Evolutionary conservation across 2,797 vertebrate genomes (phyloP), one percentile per base, ranked within the genome.

Genomic region (Pseudotriccus pelzelni): DNA sequence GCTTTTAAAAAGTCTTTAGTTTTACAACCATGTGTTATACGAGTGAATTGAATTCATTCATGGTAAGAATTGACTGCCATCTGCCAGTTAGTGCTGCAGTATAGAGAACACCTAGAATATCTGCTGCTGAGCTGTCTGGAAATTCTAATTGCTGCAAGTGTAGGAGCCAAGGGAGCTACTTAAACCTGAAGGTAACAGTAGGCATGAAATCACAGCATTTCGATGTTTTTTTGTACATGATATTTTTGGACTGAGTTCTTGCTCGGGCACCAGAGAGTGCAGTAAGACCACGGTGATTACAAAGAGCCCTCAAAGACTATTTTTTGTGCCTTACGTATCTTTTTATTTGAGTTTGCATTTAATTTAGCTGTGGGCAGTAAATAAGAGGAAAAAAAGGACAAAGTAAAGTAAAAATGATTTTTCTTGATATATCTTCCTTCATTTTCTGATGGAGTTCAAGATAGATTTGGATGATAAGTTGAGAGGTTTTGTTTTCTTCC

Each of bases 91-190:
- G 34, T 78, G 53, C 72, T 78, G 58, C n/a, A 60, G 5, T 69
- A 46, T 23, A 84, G 68, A 70, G 60, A 68, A 34, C 13, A 11
- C 66, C 44, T 84, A 83, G 79, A 81, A 41, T 94, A 75, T 94
- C 82, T 94, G 84, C 79, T 84, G 44, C 89, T 3, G 14, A 81
- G 73, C 84, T 88, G 66, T 91, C 91, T 93, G 94, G 93, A 94
- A 95, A 92, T 92, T 93, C 93, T 89, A 94, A 95, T 90, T 94
- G 49, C 72, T 90, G 2, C 67, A 72, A 84, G 47, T 15, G 32
- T 67, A 72, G 80, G 72, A 95, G 94, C 84, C 92, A 94, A 77
- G 92, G 80, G 92, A 92, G 59, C 84, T 92, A 85, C 95, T 96
- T 93, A 92, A 92, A 78, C 72, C 55, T 7, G 78, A 95, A 84